These are phyloP conservation scores for Synergus gifuensis DNA, from an alignment of 2,888 invertebrate genomes.

Conservation along the genomic window DNA sequence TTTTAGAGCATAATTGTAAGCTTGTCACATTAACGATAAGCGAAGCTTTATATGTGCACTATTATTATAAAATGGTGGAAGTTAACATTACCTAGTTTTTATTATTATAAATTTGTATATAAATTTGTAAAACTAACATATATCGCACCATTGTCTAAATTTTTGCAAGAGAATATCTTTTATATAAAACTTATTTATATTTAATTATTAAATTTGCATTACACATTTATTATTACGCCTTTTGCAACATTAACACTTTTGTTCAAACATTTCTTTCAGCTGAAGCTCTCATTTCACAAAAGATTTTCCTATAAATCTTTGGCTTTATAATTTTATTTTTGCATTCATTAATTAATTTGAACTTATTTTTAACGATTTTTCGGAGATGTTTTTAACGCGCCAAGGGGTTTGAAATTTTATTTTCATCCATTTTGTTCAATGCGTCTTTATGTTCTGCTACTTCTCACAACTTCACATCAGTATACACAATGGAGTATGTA, in stretches of 20 bases:
- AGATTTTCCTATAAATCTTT: neutral
- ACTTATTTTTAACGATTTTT: no score
- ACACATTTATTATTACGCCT: neutral
- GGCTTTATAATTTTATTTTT: neutral
- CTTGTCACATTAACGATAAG: conserved; percentile 3
- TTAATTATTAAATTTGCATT: neutral
- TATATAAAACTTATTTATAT: no score
- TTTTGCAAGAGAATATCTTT: no score
- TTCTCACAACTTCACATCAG: neutral
- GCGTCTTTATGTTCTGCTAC: neutral
- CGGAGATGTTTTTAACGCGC: no score
- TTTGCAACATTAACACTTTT: neutral
- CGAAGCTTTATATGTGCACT: conserved; percentile 20
- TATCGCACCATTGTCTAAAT: neutral
- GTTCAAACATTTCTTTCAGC: neutral
- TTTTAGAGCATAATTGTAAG: neutral
- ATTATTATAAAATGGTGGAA: conserved; percentile 26
- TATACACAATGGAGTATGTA: neutral
- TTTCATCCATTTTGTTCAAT: neutral
- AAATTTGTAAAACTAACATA: neutral
- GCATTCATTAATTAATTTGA: neutral
- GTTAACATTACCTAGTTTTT: conserved; percentile 24
- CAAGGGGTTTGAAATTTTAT: neutral
- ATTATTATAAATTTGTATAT: neutral
- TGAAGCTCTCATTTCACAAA: neutral